Conservation (phyloP, 2,888 invertebrate genomes). For the Nesidiocoris tenuis region DNA sequence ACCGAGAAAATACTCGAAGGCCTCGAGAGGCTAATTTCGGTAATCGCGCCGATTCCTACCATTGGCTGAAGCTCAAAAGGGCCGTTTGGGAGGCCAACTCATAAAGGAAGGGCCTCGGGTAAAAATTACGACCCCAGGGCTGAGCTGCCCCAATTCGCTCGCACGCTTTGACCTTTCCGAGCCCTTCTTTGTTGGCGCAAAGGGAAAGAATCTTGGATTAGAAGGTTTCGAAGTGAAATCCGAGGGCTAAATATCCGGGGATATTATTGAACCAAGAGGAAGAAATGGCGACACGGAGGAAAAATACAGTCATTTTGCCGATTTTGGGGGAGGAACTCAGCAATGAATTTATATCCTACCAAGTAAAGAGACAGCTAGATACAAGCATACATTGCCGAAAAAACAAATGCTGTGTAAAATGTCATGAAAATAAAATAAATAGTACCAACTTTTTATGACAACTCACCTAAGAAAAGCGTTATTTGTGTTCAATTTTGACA, state of each 20-base stretch:
- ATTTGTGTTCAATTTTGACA: too few relatives aligned
- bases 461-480: too few relatives aligned
- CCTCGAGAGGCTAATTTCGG: conserved; percentile 19
- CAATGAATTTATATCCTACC: too few relatives aligned
- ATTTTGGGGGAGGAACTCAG: too few relatives aligned
- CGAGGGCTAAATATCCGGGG: too few relatives aligned
- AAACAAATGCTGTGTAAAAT: too few relatives aligned
- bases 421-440: too few relatives aligned
- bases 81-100: conserved; percentile 6
- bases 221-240: not conserved
- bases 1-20: not conserved
- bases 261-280: too few relatives aligned
- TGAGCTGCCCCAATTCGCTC: conserved; percentile 3
- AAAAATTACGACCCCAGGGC: conserved; percentile 24
- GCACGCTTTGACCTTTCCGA: not conserved
- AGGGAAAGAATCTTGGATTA: not conserved
- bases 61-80: not conserved
- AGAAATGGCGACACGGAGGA: not conserved
- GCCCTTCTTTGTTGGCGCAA: not conserved
- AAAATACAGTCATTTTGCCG: too few relatives aligned
- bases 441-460: too few relatives aligned
- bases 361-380: too few relatives aligned
- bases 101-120: conserved; percentile 22
- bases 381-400: too few relatives aligned
- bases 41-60: conserved; percentile 13